Conservation (phyloP, 2,113 vertebrate species). For the Zonotrichia leucophrys region DNA sequence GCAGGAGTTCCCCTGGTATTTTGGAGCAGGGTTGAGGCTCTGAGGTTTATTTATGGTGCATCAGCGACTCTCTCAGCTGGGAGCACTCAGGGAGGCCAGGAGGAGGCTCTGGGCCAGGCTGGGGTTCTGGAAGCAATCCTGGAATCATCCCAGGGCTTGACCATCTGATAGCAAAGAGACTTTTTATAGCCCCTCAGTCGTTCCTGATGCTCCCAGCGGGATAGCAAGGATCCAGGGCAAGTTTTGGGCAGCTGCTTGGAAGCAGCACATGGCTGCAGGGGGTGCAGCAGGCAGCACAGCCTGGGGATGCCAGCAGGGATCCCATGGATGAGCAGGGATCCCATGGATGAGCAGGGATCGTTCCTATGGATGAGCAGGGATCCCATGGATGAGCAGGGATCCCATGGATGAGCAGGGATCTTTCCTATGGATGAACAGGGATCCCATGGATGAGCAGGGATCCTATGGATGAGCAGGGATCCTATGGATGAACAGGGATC, state of each 20-base stretch:
- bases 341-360: too few species aligned
- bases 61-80: constrained; percentile 18
- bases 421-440: too few species aligned
- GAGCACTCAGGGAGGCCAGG: constrained; percentile 39
- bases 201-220: not conserved
- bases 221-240: not conserved
- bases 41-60: constrained; percentile 47
- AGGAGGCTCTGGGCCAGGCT: constrained; percentile 18
- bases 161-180: constrained; percentile 25
- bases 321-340: not conserved
- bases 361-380: too few species aligned
- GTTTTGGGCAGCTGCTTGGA: not conserved
- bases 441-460: too few species aligned
- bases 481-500: too few species aligned
- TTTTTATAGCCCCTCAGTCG: constrained; percentile 27
- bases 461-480: not conserved
- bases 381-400: too few species aligned
- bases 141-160: not conserved
- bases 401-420: not conserved
- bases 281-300: not conserved
- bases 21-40: constrained; percentile 1
- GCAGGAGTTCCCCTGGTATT: constrained; percentile 56
- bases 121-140: not conserved
- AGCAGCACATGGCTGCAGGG: accelerated
- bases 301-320: not conserved